These are phyloP conservation scores for Heliconius hewitsoni DNA, from an alignment of 1,140 invertebrate genomes.

Conservation along the genomic window DNA sequence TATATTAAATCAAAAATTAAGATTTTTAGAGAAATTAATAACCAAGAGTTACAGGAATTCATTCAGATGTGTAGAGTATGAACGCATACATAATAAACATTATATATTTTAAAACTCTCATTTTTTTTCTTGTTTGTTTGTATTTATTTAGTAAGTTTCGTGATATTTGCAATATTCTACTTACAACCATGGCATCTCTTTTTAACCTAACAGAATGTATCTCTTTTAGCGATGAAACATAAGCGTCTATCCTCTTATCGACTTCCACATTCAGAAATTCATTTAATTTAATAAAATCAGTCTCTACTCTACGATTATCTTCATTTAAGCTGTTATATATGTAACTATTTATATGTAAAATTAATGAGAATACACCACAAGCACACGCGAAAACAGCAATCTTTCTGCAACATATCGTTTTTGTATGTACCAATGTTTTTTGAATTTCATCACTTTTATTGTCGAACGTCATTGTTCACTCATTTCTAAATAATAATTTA, in stretches of 20 bases:
- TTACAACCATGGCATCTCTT: conserved; percentile 72
- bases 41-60: neutral
- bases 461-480: conserved; percentile 44
- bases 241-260: conserved; percentile 58
- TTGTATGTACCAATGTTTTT: conserved; percentile 35
- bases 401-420: conserved; percentile 50
- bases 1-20: neutral
- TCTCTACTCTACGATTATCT: conserved; percentile 35
- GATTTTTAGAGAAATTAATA: neutral
- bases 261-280: conserved; percentile 51
- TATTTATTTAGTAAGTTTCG: neutral
- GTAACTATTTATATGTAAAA: conserved; percentile 61
- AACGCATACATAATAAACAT: no score
- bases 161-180: conserved; percentile 22
- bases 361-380: conserved; percentile 66
- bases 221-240: conserved; percentile 31
- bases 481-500: conserved; percentile 30
- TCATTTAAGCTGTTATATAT: conserved; percentile 36
- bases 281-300: conserved; percentile 26
- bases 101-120: no score
- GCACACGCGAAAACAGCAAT: conserved; percentile 63
- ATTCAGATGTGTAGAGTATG: neutral
- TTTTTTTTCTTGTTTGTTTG: neutral
- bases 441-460: conserved; percentile 47
- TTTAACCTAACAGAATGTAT: conserved; percentile 51